phyloP scores from a whole-genome alignment of 1,140 invertebrate species.

The Ips typographus region DNA sequence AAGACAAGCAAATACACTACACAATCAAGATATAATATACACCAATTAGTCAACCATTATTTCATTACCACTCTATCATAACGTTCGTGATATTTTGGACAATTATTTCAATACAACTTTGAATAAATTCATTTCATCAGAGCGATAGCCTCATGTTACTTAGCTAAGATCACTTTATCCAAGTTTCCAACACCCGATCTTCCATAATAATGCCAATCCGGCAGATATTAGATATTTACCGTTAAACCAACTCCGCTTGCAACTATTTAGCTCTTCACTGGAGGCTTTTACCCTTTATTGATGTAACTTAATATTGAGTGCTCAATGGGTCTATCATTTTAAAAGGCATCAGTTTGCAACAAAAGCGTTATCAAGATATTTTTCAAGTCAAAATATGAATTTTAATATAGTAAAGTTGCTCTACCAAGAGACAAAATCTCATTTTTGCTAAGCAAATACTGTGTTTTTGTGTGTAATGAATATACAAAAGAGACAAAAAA shows the following conservation, averaged over 20 bases:
- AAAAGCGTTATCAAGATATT: too few relatives aligned
- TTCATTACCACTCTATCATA: not conserved
- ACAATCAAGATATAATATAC: conserved; percentile 3
- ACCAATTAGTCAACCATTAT: conserved; percentile 15
- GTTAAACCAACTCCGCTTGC: conserved; percentile 6
- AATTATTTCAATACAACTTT: not conserved
- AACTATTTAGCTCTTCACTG: conserved; percentile 9
- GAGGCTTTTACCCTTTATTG: conserved; percentile 4
- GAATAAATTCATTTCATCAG: not conserved
- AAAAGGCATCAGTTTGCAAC: conserved; percentile 1
- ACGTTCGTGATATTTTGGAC: not conserved
- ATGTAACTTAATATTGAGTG: conserved; percentile 11
- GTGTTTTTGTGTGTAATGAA: too few relatives aligned
- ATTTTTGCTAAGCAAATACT: too few relatives aligned
- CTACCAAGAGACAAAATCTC: too few relatives aligned
- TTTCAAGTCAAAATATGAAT: too few relatives aligned
- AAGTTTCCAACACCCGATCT: conserved; percentile 3
- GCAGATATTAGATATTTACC: conserved; percentile 8
- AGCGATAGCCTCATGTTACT: conserved; percentile 4
- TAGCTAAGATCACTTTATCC: not conserved
- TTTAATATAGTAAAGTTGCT: too few relatives aligned
- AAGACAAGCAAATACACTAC: conserved; percentile 21
- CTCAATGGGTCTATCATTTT: conserved; percentile 10
- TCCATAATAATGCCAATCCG: conserved; percentile 11
- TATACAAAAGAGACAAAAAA: too few relatives aligned